These are phyloP conservation scores for Notocelia uddmanniana DNA, from an alignment of 2,888 invertebrate species.

Conservation along the genomic window DNA sequence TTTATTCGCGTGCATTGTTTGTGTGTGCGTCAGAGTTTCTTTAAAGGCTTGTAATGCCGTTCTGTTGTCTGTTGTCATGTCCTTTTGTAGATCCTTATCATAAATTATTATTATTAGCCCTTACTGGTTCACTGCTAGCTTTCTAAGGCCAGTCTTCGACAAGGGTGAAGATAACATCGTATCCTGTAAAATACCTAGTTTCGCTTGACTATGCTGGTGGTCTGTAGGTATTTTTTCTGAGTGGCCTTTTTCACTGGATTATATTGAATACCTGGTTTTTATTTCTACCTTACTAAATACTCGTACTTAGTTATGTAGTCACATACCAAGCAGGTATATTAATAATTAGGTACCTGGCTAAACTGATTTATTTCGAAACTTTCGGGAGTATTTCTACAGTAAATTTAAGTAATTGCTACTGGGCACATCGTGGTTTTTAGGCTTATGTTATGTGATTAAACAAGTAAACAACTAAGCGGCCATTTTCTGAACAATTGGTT, in stretches of 20 bases:
- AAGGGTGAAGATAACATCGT: neutral
- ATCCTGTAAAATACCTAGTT: neutral
- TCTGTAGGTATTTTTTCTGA: neutral
- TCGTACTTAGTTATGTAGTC: too few species aligned
- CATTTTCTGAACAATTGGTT: slow-evolving; percentile 27
- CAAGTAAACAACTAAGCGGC: neutral
- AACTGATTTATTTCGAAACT: too few species aligned
- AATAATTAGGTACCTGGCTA: too few species aligned
- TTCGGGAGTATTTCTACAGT: too few species aligned
- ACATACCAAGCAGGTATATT: too few species aligned
- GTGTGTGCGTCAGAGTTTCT: slow-evolving; percentile 60
- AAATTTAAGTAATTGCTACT: too few species aligned
- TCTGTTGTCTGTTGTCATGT: slow-evolving; percentile 48
- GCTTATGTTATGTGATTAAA: slow-evolving; percentile 9
- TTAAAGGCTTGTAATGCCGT: slow-evolving; percentile 50
- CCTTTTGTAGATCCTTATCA: neutral
- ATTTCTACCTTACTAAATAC: neutral
- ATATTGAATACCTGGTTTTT: neutral
- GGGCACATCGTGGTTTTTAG: neutral
- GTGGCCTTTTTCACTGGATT: neutral
- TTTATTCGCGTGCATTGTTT: slow-evolving; percentile 59
- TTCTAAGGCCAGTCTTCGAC: neutral
- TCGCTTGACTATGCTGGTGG: neutral
- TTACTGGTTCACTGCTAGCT: neutral
- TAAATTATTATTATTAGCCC: slow-evolving; percentile 2